A percentile compares a stretch with the other conserved stretches of the same genome.
phyloP scores from a whole-genome alignment of 1,140 invertebrate genomes.

The Diorhabda sublineata region DNA sequence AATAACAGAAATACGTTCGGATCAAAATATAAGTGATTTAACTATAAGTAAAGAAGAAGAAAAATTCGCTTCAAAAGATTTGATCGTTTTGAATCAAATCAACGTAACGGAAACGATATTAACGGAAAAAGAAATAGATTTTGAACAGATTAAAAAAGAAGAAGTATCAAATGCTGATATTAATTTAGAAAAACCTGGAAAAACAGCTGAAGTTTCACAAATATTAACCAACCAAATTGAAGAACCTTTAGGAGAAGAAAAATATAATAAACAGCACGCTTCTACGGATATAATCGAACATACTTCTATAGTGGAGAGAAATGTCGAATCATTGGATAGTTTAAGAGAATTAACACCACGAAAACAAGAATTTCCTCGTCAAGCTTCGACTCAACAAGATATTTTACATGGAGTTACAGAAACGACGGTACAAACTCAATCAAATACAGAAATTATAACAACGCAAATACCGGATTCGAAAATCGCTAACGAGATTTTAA shows the following conservation, averaged over 20 bases:
- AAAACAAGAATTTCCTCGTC: slow-evolving; percentile 24
- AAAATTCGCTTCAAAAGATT: slow-evolving; percentile 35
- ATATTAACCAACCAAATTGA: slow-evolving; percentile 24
- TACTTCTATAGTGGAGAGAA: slow-evolving; percentile 30
- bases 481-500: slow-evolving; percentile 47
- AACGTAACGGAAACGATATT: slow-evolving; percentile 23
- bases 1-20: slow-evolving; percentile 34
- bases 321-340: slow-evolving; percentile 30
- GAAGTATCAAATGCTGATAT: slow-evolving; percentile 20
- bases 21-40: slow-evolving; percentile 34
- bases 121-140: slow-evolving; percentile 22
- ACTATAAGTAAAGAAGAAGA: slow-evolving; percentile 30
- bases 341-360: slow-evolving; percentile 24
- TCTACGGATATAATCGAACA: slow-evolving; percentile 38
- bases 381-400: slow-evolving; percentile 23
- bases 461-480: slow-evolving; percentile 40
- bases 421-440: slow-evolving; percentile 48
- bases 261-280: slow-evolving; percentile 21
- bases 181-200: slow-evolving; percentile 26
- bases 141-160: slow-evolving; percentile 12
- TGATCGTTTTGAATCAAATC: slow-evolving; percentile 33
- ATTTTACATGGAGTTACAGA: slow-evolving; percentile 47
- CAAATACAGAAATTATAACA: slow-evolving; percentile 33
- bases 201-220: slow-evolving; percentile 27
- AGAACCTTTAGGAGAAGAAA: slow-evolving; percentile 12